Evolutionary conservation across 2,888 invertebrate species (phyloP), one percentile per base, ranked within the genome.

Genomic region (Camponotus fellah): DNA sequence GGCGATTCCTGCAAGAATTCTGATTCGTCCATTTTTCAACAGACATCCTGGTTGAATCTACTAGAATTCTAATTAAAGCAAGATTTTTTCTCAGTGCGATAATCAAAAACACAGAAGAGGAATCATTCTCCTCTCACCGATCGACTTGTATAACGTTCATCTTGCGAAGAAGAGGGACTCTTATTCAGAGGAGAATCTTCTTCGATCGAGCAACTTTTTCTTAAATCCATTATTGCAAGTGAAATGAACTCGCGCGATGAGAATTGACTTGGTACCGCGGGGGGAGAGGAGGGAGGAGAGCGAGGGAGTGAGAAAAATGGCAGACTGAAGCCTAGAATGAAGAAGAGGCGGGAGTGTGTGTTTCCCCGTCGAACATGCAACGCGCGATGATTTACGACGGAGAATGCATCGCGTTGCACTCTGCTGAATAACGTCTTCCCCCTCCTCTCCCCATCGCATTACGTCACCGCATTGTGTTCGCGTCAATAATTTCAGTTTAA

Each of bases 381-480:
- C 84, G 46, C 46, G 46, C 58, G 83, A 82, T 82, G 83, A 83
- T 82, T 83, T 83, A 68, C 81, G 82, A 68, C 34, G 60, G 60
- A 62, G 40, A 80, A 83, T 60, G 80, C 71, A 62, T 69, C 62
- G 65, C 82, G 77, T 71, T 77, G 72, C 72, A 85, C 82, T 56
- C 71, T 9, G 64, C 72, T 69, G 72, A 77, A 79, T 84, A 84
- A 85, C 85, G 66, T 85, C 72, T 82, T 62, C 53, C 49, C 12
- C 83, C 71, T 74, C 80, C 26, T 85, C 82, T 82, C 76, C 77
- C 64, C 9, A 85, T 83, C 82, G 72, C 79, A 82, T 91, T 91
- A 88, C 90, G 87, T 87, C 91, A 91, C 75, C 86, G 89, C 91
- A 92, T 92, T 92, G 92, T 92, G 92, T 92, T 92, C 88, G 87